Percentiles rank a stretch among this genome's conserved stretches.
Conservation (phyloP, 2,888 invertebrate genomes). For the Lasioglossum vierecki region DNA sequence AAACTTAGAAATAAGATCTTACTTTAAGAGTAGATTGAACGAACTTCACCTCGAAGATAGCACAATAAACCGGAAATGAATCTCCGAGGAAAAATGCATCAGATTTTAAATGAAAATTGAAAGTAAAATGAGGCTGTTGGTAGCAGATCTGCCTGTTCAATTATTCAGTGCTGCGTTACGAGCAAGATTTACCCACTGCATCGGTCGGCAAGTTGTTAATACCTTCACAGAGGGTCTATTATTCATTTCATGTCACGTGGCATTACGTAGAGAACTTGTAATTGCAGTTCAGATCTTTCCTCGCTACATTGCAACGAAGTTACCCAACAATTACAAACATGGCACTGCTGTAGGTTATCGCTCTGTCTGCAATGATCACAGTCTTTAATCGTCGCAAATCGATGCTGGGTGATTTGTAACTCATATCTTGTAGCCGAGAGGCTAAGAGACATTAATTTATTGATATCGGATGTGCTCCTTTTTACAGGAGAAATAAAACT, state of each 20-base stretch:
- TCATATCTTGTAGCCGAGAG: not conserved
- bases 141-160: not conserved
- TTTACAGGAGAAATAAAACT: not conserved
- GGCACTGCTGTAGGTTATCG: not conserved
- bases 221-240: not conserved
- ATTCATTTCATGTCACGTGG: constrained; percentile 8
- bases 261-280: not conserved
- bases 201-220: not conserved
- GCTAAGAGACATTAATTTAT: not conserved
- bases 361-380: not conserved
- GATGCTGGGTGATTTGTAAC: not conserved
- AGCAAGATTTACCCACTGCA: not conserved
- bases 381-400: not conserved
- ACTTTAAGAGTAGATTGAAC: too few relatives aligned
- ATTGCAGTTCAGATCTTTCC: not conserved
- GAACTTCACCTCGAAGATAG: too few relatives aligned
- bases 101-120: not conserved
- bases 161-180: not conserved
- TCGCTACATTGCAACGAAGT: not conserved
- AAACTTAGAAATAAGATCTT: too few relatives aligned
- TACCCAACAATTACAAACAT: not conserved
- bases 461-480: not conserved
- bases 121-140: not conserved
- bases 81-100: not conserved
- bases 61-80: not conserved